Evolutionary conservation across 2,113 vertebrate genomes (phyloP), one percentile per base, ranked within the genome.

Genomic region (Eulacestoma nigropectus): DNA sequence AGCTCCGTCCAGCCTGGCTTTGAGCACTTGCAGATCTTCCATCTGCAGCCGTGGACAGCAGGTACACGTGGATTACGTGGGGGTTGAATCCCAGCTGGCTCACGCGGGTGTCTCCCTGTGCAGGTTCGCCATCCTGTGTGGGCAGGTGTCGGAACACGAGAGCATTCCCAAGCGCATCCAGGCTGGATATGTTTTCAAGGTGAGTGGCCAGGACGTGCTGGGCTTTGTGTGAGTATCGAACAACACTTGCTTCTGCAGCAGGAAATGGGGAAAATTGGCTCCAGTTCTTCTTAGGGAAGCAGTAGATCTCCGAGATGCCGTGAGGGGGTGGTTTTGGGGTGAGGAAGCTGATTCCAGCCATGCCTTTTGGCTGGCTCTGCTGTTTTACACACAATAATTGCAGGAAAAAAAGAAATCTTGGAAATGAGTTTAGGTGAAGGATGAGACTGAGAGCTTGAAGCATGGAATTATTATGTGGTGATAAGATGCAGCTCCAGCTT

Each of bases 91-190:
- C 37, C 30, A 37, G 14, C 22, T n/a, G 56, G 49, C 33, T 85
- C 41, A 76, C 2, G 50, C 55, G 4, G 4, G 4, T 64, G 23
- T 68, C 35, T 68, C 72, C 57, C 84, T 7, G 19, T 42, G 20
- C 41, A 98, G 98, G 98, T 98, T 97, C 8, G 98, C 98, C 27
- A 64, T 98, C 80, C 97, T 98, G 8, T 98, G 97, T 35, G 98
- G 98, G 77, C 98, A 98, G 94, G 46, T 97, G 17, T 89, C 98
- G 0, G 98, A 98, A 37, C 95, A 98, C 3, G 98, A 98, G 96
- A 96, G 96, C 49, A 98, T 98, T 84, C 96, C 98, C 91, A 98
- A 93, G 84, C 98, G 98, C 37, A 98, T 98, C 88, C 98, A 98
- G 69, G 96, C 93, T 9, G 98, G 97, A 1, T 97, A 96, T 47